Base-by-base conservation (phyloP, 2,797 vertebrate species). In the Anas bernieri region DNA sequence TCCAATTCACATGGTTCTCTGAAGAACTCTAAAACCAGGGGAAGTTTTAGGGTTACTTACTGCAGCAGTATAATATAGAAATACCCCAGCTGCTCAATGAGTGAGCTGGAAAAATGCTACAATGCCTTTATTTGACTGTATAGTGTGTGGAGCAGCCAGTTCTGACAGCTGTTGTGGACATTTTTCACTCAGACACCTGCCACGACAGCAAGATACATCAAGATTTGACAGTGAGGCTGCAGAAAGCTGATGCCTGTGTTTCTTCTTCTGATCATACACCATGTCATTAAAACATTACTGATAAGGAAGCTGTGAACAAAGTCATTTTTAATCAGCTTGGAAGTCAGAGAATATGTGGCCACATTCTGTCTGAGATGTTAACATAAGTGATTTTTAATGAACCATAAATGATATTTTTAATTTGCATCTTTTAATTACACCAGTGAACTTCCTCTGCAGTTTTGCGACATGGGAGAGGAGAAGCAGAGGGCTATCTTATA, bases 381-480 rank as follows among this genome's bases (percentile, higher is more conserved):
- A 73, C 33, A 30, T 83, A 79, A 96, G 48, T 85, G 89, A 87
- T 91, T 92, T 96, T 95, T 88, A 93, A 91, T 89, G 86, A 92
- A 89, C 39, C 48, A 56, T 87, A 70, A 85, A 84, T 26, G 28
- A 6, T 89, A 70, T 84, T 92, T 93, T 93, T 74, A 82, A 90
- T 92, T 92, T 91, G 23, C 9, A 56, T 87, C 6, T 89, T 92
- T 91, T 88, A 87, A 86, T 92, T 92, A 80, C 55, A 70, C 4
- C 72, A 69, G 14, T 85, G 52, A 89, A 89, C 56, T 87, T 92
- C 43, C 56, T 91, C 59, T 64, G 59, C 70, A 74, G n/a, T 59
- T 77, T 87, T n/a, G 3, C 64, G 61, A 43, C 4, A 11, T 21
- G 4, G 12, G 33, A 28, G 5, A 81, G 16, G 23, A 91, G 35